Conservation (phyloP, 2,113 vertebrate genomes). For the Numida meleagris region DNA sequence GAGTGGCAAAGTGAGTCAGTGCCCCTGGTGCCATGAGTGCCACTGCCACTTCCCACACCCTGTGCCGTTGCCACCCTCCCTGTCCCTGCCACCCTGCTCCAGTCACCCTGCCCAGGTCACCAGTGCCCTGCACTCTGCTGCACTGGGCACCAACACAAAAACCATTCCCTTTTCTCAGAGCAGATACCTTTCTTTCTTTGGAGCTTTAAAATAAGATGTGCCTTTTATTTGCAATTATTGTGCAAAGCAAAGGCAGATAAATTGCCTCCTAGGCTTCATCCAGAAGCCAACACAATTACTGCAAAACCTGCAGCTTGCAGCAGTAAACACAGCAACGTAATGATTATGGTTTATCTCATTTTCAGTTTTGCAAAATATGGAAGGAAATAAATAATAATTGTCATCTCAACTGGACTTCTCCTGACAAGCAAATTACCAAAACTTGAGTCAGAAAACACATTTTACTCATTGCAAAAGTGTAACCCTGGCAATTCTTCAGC, state of each 20-base stretch:
- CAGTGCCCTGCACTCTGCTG: not conserved
- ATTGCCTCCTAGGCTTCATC: not conserved
- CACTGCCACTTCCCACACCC: not conserved
- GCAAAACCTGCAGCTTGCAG: not conserved
- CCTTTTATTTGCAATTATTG: not conserved
- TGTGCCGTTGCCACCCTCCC: not conserved
- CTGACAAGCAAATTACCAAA: not conserved
- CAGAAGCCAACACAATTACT: not conserved
- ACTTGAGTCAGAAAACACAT: not conserved
- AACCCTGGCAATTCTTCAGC: conserved; percentile 20
- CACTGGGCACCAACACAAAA: not conserved
- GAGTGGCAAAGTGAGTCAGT: not conserved
- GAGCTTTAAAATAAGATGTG: not conserved
- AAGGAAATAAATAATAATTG: not conserved
- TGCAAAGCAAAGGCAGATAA: not conserved
- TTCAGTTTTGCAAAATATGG: not conserved
- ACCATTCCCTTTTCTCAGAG: not conserved
- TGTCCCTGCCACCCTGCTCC: too few relatives aligned
- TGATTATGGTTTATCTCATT: not conserved
- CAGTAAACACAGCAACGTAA: not conserved
- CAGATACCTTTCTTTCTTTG: not conserved
- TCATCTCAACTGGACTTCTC: not conserved
- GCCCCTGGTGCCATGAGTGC: not conserved
- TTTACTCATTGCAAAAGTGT: not conserved
- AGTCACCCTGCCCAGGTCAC: too few relatives aligned